Evolutionary conservation across 2,797 vertebrate genomes (phyloP).

Genomic region (Galagoides demidoff): DNA sequence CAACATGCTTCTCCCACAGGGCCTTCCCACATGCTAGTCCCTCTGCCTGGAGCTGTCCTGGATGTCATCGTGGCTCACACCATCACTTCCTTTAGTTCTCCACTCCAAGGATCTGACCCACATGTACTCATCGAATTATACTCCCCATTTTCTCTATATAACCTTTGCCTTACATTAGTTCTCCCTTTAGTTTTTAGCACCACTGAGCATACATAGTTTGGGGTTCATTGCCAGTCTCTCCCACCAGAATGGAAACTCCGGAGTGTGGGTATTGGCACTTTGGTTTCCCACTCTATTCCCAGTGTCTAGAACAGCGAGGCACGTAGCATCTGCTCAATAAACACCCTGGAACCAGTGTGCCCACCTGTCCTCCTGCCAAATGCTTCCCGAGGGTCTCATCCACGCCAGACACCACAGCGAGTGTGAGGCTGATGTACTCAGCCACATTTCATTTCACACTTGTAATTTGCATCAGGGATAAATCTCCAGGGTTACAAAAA

Average conservation of each 20-base stretch:
- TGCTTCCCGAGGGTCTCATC: accelerated
- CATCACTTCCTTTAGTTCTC: background rate
- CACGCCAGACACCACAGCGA: accelerated
- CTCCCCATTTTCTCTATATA: accelerated
- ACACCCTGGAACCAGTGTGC: background rate
- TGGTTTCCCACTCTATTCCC: background rate
- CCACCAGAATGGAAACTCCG: background rate
- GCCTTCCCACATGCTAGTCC: background rate
- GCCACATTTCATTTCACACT: background rate
- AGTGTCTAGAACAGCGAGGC: background rate
- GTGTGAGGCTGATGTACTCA: accelerated
- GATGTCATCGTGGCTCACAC: accelerated
- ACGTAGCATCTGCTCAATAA: background rate
- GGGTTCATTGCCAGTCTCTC: background rate
- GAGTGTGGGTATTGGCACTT: background rate
- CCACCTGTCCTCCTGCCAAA: background rate
- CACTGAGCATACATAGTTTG: accelerated
- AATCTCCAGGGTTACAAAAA: constrained; percentile 38
- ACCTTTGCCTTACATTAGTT: accelerated
- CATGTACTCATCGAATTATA: too few species aligned
- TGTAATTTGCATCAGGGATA: background rate
- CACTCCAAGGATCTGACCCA: background rate
- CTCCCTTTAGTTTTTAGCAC: accelerated
- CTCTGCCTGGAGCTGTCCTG: background rate
- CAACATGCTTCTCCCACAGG: background rate